Base-by-base conservation (phyloP, 2,797 vertebrate genomes). In the Cetoscarus ocellatus region DNA sequence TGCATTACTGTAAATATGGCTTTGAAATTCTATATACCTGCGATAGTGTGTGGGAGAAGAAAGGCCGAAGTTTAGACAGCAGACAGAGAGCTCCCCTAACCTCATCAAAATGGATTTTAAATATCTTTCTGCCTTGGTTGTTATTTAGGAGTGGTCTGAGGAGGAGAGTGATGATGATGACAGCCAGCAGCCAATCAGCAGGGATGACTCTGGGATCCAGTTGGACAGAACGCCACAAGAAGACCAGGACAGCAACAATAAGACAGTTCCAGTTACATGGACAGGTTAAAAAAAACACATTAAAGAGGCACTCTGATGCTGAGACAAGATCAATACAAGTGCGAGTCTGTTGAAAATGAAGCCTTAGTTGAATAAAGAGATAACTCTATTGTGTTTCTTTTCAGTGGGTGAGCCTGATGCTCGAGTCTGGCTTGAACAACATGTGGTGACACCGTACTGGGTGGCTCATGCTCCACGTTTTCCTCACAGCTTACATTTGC, bases 121-220 rank as follows among this genome's bases (percentile, higher is more conserved):
- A 17, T 42, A 7, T 47, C 58, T 61, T 54, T 35, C 3, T 18
- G 9, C 47, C 7, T 11, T 10, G 4, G 4, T 10, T 71, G 8
- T 1, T 18, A 79, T 53, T 62, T 68, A 99, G 98, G 95, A 96
- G 42, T 99, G 96, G 97, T 99, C 98, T 78, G 98, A 97, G 81
- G 96, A 97, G 40, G 97, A 98, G 82, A 97, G 96, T 6, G 95
- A 95, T 13, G 96, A 96, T 0, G 97, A 98, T 3, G 96, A 96
- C 79, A 89, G 93, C 50, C 95, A 96, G 53, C 93, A 96, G 79
- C 95, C 95, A 58, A 93, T 99, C 62, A 99, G 97, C 90, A 96
- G 98, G 71, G 97, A 98, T 72, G 98, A 99, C 87, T 99, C 98
- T 8, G 98, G 98, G 61, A 99, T 99, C 86, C 98, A 99, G 70